Evolutionary conservation across 1,140 invertebrate species (phyloP), one percentile per base, ranked within the genome.

Genomic region (Drosophila micromelanica): DNA sequence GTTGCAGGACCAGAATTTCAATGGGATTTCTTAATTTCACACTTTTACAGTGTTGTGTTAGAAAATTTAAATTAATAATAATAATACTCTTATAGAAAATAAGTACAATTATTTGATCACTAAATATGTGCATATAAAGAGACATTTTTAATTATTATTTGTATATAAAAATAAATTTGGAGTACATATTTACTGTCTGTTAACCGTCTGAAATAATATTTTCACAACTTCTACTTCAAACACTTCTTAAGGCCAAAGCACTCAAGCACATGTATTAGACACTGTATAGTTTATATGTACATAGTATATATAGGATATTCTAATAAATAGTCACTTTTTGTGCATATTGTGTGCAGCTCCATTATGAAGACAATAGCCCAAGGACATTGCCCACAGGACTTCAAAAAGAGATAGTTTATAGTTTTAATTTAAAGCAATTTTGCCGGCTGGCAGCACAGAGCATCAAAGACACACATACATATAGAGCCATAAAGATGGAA

Each of bases 361-460:
- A 78, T 89, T 79, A 89, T 70, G 74, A 71, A 82, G 78, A 76
- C 78, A 86, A 87, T 82, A 82, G 64, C 78, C 78, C 78, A 64
- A 67, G 37, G 65, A 72, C 64, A 54, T 46, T 27, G 35, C 48
- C 55, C 55, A 52, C 55, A 68, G 42, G 65, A 35, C 67, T 59
- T 64, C 61, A 67, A 72, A 67, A 64, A 55, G 57, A 78, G 65
- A 87, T 82, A 87, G 82, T 89, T 87, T 87, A 87, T 87, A 89
- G 84, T 87, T 87, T 87, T 87, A 87, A 87, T 87, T 87, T 89
- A 76, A 70, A 51, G 40, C 72, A 87, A 82, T 78, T 89, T 79
- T 80, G 55, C 59, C 38, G 67, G 64, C 67, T 68, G 59, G 54
- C 67, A 37, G 56, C 63, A 75, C 63, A 54, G 56, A 76, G 46